phyloP scores from a whole-genome alignment of 1,140 invertebrate species.

The Triops longicaudatus region DNA sequence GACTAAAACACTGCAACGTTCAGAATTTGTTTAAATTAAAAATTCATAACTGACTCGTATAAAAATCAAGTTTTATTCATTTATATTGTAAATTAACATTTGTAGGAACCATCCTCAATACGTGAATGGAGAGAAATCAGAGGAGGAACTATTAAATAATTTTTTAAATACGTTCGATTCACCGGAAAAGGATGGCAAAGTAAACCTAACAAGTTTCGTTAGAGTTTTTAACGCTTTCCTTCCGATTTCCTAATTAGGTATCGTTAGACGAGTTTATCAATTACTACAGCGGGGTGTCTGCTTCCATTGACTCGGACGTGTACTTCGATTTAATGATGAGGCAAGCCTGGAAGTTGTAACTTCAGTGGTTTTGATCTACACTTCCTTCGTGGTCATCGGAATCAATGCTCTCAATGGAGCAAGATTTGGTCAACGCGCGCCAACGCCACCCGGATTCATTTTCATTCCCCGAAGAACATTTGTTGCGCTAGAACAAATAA shows the following conservation, averaged over 20 bases:
- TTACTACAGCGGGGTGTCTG: constrained; percentile 49
- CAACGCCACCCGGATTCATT: neutral
- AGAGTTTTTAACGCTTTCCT: neutral
- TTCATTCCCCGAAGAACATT: neutral
- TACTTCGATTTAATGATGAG: constrained; percentile 53
- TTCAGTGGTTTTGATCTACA: neutral
- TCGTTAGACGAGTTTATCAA: constrained; percentile 49
- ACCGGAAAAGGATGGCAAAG: constrained; percentile 44
- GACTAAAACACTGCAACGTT: neutral
- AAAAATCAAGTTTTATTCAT: too few species aligned
- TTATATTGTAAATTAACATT: too few species aligned
- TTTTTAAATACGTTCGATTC: constrained; percentile 48
- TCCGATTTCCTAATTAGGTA: constrained; percentile 36
- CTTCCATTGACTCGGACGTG: constrained; percentile 47
- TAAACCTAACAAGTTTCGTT: constrained; percentile 32
- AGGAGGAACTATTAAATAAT: constrained; percentile 44
- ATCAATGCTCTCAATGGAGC: neutral
- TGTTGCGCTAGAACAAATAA: neutral
- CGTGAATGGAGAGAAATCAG: constrained; percentile 45
- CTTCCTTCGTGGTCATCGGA: neutral
- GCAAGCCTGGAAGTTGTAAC: constrained; percentile 41
- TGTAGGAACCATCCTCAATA: constrained; percentile 33
- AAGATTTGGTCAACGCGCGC: neutral
- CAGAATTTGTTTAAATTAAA: too few species aligned
- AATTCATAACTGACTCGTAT: too few species aligned